Base-by-base conservation (phyloP, 2,113 vertebrate genomes). In the Pomatorhinus ruficollis region DNA sequence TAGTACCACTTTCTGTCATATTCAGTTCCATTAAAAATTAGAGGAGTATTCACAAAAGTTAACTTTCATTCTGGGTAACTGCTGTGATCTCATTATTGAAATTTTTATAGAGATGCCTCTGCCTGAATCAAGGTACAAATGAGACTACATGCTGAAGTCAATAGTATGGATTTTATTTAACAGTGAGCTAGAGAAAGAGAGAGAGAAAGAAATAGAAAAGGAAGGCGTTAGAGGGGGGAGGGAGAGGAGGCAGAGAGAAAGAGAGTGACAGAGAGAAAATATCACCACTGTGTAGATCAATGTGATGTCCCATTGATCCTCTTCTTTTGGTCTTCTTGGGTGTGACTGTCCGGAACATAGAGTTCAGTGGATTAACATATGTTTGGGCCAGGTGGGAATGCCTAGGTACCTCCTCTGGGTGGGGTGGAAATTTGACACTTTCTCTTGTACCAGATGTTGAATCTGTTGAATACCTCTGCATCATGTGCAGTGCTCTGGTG, bases 211-310 rank as follows among this genome's bases (percentile, higher is more conserved):
- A 49, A 65, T 3, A 56, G 20, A 56, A 65, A 65, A 64, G 57
- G 15, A n/a, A 15, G 4, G 4, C 0, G 0, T 5, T 21, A 2
- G 13, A 22, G 6, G 0, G 4, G 5, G 27, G 3, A 44, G 22
- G 16, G 23, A 22, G 6, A 64, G 18, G 6, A 11, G 11, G 4
- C 5, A 45, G 33, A 53, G 33, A 37, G 17, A 33, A 39, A 54
- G 15, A 74, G 19, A 56, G 8, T 30, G 24, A 20, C 11, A 21
- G 15, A 28, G 6, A 27, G 69, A 57, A 65, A 40, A 30, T 57
- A 50, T 9, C 35, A 50, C 13, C 12, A 24, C 15, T 75, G 5
- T n/a, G 23, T 49, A 30, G 19, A 84, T 56, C 10, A 23, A 16
- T 20, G 12, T 20, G 30, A 20, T 57, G 10, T 57, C 10, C 35